phyloP scores from a whole-genome alignment of 2,113 vertebrate genomes.

The Melozone crissalis region DNA sequence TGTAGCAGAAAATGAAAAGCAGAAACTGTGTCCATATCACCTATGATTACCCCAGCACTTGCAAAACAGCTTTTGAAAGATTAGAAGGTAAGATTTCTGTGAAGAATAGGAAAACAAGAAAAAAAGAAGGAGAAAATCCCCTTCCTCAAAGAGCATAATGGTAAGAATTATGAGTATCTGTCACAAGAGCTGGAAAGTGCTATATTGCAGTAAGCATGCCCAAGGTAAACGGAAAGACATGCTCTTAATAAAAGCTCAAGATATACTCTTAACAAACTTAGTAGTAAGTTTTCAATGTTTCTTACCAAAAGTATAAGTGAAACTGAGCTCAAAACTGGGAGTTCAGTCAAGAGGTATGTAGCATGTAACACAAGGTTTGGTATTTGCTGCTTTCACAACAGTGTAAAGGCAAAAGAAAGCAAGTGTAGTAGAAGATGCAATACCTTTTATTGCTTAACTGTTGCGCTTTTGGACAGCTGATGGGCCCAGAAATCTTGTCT shows the following conservation, averaged over 20 bases:
- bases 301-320: too few species aligned
- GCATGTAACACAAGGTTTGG: neutral
- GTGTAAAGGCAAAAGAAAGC: neutral
- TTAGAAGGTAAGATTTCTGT: neutral
- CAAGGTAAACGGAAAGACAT: neutral
- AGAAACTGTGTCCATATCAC: neutral
- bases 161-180: neutral
- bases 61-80: neutral
- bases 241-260: neutral
- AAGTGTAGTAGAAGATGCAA: neutral
- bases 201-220: accelerated
- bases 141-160: neutral
- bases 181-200: neutral
- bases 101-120: neutral
- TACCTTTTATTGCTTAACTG: neutral
- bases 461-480: neutral
- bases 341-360: neutral
- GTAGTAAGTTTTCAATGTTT: neutral
- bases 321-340: neutral
- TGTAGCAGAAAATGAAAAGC: neutral
- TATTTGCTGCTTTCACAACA: neutral
- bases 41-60: neutral
- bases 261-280: neutral
- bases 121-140: neutral
- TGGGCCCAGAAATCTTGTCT: neutral